Evolutionary conservation across 2,113 vertebrate species (phyloP).

Genomic region (Anseranas semipalmata): DNA sequence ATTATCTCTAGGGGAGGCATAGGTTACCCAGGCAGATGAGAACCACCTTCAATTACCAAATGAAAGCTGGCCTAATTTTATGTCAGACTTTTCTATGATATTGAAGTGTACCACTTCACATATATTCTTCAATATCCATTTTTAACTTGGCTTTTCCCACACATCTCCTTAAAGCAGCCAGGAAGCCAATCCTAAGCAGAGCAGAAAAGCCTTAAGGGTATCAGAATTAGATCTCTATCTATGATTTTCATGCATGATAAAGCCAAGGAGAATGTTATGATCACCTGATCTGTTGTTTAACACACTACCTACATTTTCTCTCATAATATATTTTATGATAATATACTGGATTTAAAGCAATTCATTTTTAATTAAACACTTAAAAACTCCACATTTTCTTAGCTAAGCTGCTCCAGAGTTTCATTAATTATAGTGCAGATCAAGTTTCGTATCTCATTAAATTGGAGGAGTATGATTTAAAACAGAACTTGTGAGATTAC

Average conservation of each 20-base stretch:
- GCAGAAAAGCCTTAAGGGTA: neutral
- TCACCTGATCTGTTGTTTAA: neutral
- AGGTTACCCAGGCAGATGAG: neutral
- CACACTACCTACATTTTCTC: neutral
- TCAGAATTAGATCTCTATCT: neutral
- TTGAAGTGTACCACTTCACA: neutral
- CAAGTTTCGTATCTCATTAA: neutral
- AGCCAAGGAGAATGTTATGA: neutral
- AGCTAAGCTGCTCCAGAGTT: neutral
- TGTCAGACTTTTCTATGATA: neutral
- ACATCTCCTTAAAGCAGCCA: neutral
- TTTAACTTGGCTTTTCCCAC: neutral
- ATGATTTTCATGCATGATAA: neutral
- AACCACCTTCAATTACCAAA: neutral
- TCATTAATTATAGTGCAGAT: neutral
- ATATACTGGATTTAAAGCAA: neutral
- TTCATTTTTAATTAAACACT: neutral
- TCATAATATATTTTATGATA: neutral
- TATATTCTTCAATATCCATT: neutral
- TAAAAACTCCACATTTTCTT: neutral
- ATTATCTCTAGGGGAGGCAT: neutral
- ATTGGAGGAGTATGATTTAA: neutral
- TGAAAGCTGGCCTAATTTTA: neutral
- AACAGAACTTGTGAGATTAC: slow-evolving; percentile 12
- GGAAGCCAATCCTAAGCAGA: neutral